Evolutionary conservation across 2,888 invertebrate species (phyloP).

Genomic region (Argynnis bischoffii): DNA sequence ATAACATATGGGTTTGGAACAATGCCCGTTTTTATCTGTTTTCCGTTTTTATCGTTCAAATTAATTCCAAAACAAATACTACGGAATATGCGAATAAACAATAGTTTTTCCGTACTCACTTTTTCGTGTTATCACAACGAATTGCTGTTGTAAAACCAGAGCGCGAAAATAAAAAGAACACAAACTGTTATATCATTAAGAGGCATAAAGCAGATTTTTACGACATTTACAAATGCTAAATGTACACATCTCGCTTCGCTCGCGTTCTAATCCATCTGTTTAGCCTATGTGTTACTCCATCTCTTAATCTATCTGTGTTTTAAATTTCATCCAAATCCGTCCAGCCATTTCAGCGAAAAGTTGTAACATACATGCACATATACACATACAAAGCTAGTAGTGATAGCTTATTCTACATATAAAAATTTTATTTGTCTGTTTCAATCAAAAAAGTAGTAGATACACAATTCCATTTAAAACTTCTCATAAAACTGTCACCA

Average conservation of each 20-base stretch:
- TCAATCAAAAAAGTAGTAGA: too few relatives aligned
- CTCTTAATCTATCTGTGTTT: too few relatives aligned
- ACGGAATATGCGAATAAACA: slow-evolving; percentile 11
- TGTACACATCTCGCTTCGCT: background rate
- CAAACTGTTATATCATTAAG: slow-evolving; percentile 1
- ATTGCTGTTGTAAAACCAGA: slow-evolving; percentile 1
- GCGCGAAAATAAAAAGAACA: background rate
- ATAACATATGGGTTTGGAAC: slow-evolving; percentile 31
- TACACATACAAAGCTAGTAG: too few relatives aligned
- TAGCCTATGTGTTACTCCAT: too few relatives aligned
- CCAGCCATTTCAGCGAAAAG: too few relatives aligned
- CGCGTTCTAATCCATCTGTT: too few relatives aligned
- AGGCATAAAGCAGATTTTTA: slow-evolving; percentile 4
- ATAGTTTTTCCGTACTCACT: slow-evolving; percentile 13
- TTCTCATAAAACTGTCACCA: too few relatives aligned
- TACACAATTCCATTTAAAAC: too few relatives aligned
- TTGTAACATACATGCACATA: too few relatives aligned
- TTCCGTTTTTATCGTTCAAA: slow-evolving; percentile 28
- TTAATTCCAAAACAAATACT: slow-evolving; percentile 33
- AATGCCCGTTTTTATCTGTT: slow-evolving; percentile 29
- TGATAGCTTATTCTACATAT: too few relatives aligned
- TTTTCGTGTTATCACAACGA: background rate
- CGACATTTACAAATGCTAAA: background rate
- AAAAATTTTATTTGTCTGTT: too few relatives aligned
- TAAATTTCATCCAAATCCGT: too few relatives aligned